Percentiles rank a stretch among this genome's conserved stretches.
Conservation (phyloP, 2,113 vertebrate species). For the Procavia capensis region DNA sequence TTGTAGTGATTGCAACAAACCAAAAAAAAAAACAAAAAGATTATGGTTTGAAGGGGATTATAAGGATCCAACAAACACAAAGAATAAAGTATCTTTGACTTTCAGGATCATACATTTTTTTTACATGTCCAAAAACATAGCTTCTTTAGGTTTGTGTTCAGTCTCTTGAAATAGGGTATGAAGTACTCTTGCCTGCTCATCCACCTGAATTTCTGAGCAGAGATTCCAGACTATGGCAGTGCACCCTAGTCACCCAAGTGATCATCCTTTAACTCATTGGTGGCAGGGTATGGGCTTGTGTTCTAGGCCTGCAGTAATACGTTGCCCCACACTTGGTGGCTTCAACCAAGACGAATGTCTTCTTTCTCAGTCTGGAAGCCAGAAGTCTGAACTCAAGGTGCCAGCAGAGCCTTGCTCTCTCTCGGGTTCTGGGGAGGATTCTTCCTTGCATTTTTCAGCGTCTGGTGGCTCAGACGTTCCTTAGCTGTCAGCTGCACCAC, state of each 20-base stretch:
- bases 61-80: not conserved
- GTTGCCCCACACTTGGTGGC: not conserved
- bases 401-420: fast-evolving
- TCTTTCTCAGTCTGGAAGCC: not conserved
- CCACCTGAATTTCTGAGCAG: too few species aligned
- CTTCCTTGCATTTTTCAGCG: too few species aligned
- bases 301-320: not conserved
- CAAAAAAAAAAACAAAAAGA: not conserved
- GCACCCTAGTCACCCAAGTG: not conserved
- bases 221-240: not conserved
- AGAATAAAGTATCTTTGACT: not conserved
- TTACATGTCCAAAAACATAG: not conserved
- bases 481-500: not conserved
- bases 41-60: not conserved
- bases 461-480: not conserved
- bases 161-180: not conserved
- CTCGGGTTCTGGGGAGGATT: not conserved
- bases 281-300: not conserved
- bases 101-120: not conserved
- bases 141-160: not conserved
- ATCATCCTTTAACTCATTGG: not conserved
- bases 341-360: not conserved
- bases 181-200: too few species aligned
- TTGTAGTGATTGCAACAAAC: not conserved
- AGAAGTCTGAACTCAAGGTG: not conserved